Conservation (phyloP, 2,888 invertebrate genomes). For the Machimus rusticus region DNA sequence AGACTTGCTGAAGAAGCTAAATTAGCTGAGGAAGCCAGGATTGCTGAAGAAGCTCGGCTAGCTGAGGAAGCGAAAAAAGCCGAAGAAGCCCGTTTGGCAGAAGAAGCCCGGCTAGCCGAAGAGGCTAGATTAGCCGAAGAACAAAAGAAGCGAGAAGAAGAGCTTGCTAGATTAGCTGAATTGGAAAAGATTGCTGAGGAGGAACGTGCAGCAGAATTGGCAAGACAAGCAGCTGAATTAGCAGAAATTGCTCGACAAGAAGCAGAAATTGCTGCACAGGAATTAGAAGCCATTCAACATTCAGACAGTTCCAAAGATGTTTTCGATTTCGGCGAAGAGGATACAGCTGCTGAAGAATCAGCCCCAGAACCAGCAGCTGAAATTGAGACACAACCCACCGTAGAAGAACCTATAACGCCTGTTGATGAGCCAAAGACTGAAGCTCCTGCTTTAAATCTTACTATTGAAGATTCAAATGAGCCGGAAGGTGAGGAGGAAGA, state of each 20-base stretch:
- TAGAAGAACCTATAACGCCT: conserved; percentile 50
- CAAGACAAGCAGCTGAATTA: conserved; percentile 75
- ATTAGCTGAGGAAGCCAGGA: conserved; percentile 58
- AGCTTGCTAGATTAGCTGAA: conserved; percentile 64
- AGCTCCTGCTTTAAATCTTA: conserved; percentile 51
- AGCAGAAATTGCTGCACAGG: conserved; percentile 69
- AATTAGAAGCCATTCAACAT: conserved; percentile 62
- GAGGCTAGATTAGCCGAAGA: conserved; percentile 53
- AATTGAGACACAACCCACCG: conserved; percentile 59
- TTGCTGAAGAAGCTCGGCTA: conserved; percentile 60
- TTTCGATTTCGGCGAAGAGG: conserved; percentile 48
- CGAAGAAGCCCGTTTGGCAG: conserved; percentile 63
- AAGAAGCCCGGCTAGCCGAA: conserved; percentile 58
- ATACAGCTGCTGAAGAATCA: not conserved
- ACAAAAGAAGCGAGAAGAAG: conserved; percentile 64
- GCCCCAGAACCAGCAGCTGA: conserved; percentile 59
- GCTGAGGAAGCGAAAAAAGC: conserved; percentile 61
- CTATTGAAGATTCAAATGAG: conserved; percentile 47
- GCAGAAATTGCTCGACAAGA: conserved; percentile 73
- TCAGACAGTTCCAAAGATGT: conserved; percentile 50
- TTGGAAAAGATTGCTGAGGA: conserved; percentile 60
- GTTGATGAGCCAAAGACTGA: conserved; percentile 50
- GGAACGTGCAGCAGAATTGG: conserved; percentile 69
- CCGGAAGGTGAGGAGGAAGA: conserved; percentile 16
- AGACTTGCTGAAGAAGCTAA: conserved; percentile 57